Percentiles rank a stretch among this genome's conserved stretches.
Conservation (phyloP, 2,888 invertebrate species). For the Marronus borbonicus region DNA sequence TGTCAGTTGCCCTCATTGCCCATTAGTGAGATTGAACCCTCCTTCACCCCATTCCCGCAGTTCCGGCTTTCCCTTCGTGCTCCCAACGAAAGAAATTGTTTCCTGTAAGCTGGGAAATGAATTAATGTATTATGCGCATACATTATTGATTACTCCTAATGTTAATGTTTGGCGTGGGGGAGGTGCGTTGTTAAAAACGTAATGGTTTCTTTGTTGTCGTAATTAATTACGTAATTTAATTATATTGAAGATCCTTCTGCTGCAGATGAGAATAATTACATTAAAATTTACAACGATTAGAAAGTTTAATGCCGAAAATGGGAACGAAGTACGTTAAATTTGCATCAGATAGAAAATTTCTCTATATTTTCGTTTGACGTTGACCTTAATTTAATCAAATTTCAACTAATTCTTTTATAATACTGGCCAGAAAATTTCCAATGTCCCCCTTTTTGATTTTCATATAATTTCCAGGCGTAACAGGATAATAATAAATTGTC, state of each 20-base stretch:
- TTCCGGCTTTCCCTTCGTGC: slow-evolving; percentile 72
- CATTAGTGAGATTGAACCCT: slow-evolving; percentile 55
- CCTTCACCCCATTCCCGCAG: slow-evolving; percentile 69
- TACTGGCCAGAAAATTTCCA: background rate
- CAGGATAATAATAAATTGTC: slow-evolving; percentile 44
- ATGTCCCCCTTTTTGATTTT: background rate
- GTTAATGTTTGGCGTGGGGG: slow-evolving; percentile 60
- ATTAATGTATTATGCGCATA: slow-evolving; percentile 70
- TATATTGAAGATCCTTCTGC: background rate
- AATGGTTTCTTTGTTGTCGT: slow-evolving; percentile 23
- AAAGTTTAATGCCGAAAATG: background rate
- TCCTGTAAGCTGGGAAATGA: slow-evolving; percentile 69
- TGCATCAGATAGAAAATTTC: too few species aligned
- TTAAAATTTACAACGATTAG: background rate
- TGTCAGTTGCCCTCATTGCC: slow-evolving; percentile 69
- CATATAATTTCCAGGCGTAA: slow-evolving; percentile 13
- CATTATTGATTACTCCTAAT: slow-evolving; percentile 71
- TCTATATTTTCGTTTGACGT: too few species aligned
- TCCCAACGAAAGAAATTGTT: slow-evolving; percentile 68
- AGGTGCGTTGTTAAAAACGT: slow-evolving; percentile 12
- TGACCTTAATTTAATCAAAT: too few species aligned
- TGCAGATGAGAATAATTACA: background rate
- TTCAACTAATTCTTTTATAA: too few species aligned
- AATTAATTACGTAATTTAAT: slow-evolving; percentile 20
- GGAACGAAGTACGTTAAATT: too few species aligned